Evolutionary conservation across 2,888 invertebrate species (phyloP).

Genomic region (Hemistola chrysoprasaria): DNA sequence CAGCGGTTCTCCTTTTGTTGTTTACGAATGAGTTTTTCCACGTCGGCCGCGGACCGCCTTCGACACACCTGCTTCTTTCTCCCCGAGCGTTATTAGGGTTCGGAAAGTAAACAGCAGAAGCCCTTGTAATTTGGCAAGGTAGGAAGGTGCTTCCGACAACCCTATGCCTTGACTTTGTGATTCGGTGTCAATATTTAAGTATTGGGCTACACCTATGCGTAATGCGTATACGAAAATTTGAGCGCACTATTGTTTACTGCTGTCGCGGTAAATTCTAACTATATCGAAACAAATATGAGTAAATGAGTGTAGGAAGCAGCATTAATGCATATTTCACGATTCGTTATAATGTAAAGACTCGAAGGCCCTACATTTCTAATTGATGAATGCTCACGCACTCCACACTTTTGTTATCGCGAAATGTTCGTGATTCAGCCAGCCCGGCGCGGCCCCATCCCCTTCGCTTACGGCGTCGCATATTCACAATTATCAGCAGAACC

Average conservation of each 20-base stretch:
- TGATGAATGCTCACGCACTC: neutral
- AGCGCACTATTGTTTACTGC: no score
- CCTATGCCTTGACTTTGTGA: conserved; percentile 18
- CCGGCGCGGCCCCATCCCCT: neutral
- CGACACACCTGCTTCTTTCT: conserved; percentile 68
- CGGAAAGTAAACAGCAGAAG: conserved; percentile 26
- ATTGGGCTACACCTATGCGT: no score
- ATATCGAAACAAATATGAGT: no score
- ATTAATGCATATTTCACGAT: no score
- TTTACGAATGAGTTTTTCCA: conserved; percentile 76
- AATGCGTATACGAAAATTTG: no score
- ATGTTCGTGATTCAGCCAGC: neutral
- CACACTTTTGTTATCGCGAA: neutral
- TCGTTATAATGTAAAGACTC: no score
- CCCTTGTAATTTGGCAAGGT: conserved; percentile 27
- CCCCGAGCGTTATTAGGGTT: conserved; percentile 39
- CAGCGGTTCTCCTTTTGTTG: conserved; percentile 69
- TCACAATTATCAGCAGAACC: conserved; percentile 24
- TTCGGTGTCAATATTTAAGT: conserved; percentile 11
- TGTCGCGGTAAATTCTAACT: no score
- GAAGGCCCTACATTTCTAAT: no score
- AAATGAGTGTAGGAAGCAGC: no score
- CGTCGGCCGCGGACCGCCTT: conserved; percentile 59
- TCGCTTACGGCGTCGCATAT: conserved; percentile 5
- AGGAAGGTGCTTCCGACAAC: conserved; percentile 23